These are phyloP conservation scores for Emydoidea blandingii DNA, from an alignment of 2,797 vertebrate genomes.

Conservation along the genomic window DNA sequence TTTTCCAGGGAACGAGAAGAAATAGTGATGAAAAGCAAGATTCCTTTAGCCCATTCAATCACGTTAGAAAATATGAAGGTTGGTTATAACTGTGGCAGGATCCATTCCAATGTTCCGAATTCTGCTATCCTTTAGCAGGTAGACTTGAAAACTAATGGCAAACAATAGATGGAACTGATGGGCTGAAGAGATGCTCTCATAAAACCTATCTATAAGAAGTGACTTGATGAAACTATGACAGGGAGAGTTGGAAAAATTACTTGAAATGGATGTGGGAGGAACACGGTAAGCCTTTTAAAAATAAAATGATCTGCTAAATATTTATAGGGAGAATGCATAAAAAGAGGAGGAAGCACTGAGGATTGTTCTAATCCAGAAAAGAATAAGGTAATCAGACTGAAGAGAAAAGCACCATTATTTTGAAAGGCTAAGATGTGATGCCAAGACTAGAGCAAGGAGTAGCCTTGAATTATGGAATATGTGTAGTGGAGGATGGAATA, in stretches of 20 bases:
- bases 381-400: not conserved
- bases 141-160: not conserved
- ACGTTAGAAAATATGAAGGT: rapidly evolving
- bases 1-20: not conserved
- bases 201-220: not conserved
- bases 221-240: not conserved
- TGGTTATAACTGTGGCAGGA: not conserved
- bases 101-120: rapidly evolving
- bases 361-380: not conserved
- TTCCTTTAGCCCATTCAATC: rapidly evolving
- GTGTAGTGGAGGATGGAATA: not conserved
- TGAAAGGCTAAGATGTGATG: not conserved
- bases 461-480: not conserved
- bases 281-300: not conserved
- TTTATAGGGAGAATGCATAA: not conserved
- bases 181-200: not conserved
- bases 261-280: not conserved
- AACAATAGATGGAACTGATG: rapidly evolving
- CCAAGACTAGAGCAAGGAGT: not conserved
- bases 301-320: not conserved
- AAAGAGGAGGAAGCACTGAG: not conserved
- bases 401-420: not conserved
- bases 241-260: not conserved
- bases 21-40: not conserved
- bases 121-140: not conserved